Evolutionary conservation across 2,113 vertebrate species (phyloP), one percentile per base, ranked within the genome.

Genomic region (Trichomycterus rosablanca): DNA sequence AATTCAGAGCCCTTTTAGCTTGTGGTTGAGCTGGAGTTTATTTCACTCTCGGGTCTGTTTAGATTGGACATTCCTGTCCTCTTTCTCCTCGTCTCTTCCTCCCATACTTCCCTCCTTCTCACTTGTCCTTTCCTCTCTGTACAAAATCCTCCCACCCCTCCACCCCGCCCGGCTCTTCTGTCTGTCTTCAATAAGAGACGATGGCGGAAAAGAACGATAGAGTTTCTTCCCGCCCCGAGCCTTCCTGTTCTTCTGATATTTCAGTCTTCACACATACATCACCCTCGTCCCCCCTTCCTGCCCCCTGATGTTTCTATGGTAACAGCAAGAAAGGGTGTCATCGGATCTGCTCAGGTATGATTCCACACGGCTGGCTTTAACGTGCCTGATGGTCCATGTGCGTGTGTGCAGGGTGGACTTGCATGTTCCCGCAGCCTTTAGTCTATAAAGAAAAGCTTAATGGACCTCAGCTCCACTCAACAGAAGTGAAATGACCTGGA

Each of bases 241-340:
- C 52, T 65, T 65, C 63, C 63, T 65, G 63, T 65, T 39, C 40
- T 65, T 67, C 65, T 59, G 40, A 52, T 67, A 59, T 67, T 59
- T 51, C 56, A 39, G 57, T 53, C 51, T 61, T 68, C 46, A 20
- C 48, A 59, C 46, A 59, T 59, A 52, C 64, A 67, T 59, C 53
- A 49, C 43, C 19, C 32, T 22, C 23, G 34, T 11, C 24, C 2
- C 32, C 39, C 12, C 23, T 19, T n/a, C 19, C 30, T 49, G 2
- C 2, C 18, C n/a, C 39, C 28, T 54, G 28, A 53, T 52, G 63
- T 71, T 66, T 66, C 68, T 71, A 65, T 69, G 67, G 67, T 51
- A 69, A 69, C 67, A 20, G 53, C 39, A 69, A 48, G 35, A 37
- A 45, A 44, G 34, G 37, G 67, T 63, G 52, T 39, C 16, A 19